Conservation (phyloP, 2,113 vertebrate genomes). For the Ctenodactylus gundi region DNA sequence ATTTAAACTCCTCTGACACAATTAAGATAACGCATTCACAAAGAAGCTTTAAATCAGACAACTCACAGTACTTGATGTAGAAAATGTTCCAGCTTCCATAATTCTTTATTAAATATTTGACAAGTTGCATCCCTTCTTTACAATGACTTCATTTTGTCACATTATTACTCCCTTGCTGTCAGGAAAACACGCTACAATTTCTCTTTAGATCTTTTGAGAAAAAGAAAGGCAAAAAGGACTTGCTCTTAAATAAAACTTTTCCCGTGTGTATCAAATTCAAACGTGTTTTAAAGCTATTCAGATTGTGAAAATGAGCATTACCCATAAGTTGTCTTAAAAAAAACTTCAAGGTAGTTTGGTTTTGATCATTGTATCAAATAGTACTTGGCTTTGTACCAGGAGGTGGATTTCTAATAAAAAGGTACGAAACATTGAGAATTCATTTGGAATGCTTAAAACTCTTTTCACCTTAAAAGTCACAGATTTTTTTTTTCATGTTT, state of each 20-base stretch:
- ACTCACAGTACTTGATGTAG: constrained; percentile 65
- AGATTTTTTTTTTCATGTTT: background rate
- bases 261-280: constrained; percentile 68
- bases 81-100: constrained; percentile 77
- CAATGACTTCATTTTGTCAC: constrained; percentile 79
- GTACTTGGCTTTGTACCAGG: constrained; percentile 52
- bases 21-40: background rate
- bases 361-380: constrained; percentile 71
- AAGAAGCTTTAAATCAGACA: constrained; percentile 60
- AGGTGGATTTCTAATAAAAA: constrained; percentile 68
- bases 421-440: constrained; percentile 67
- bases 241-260: constrained; percentile 61
- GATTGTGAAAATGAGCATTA: constrained; percentile 76
- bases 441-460: constrained; percentile 79
- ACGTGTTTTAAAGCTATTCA: constrained; percentile 67
- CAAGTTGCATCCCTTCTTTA: constrained; percentile 82
- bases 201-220: constrained; percentile 69
- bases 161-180: constrained; percentile 69
- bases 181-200: constrained; percentile 76
- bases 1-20: background rate
- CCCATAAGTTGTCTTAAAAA: constrained; percentile 61
- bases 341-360: constrained; percentile 65
- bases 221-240: constrained; percentile 61
- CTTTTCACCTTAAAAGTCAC: constrained; percentile 54
- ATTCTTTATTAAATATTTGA: constrained; percentile 85